phyloP scores from a whole-genome alignment of 2,113 vertebrate genomes.

The Mus musculus region DNA sequence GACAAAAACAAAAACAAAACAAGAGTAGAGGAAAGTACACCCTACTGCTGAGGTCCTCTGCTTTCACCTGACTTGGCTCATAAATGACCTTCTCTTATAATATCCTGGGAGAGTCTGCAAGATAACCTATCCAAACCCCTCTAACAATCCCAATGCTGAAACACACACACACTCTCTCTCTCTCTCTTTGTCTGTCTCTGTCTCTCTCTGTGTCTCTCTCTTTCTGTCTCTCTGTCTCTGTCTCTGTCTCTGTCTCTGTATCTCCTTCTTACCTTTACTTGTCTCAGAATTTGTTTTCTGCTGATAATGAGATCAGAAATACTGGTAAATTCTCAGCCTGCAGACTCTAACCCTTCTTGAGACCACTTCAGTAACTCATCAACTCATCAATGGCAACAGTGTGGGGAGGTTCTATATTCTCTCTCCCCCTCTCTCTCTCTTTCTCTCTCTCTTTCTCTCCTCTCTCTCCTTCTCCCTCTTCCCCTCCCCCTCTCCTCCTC shows the following conservation, averaged over 20 bases:
- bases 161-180: too few species aligned
- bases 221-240: background rate
- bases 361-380: too few species aligned
- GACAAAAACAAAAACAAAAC: too few species aligned
- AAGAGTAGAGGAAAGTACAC: background rate
- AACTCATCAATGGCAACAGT: too few species aligned
- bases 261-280: too few species aligned
- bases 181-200: background rate
- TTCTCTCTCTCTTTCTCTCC: background rate
- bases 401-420: too few species aligned
- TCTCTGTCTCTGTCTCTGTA: background rate
- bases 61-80: background rate
- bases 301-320: too few species aligned
- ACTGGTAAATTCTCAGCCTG: too few species aligned
- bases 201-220: background rate
- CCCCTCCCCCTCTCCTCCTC: background rate
- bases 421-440: too few species aligned
- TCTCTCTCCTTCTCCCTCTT: background rate
- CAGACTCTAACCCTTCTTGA: too few species aligned
- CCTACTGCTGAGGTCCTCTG: too few species aligned
- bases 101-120: background rate
- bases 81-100: background rate
- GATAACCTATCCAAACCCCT: background rate
- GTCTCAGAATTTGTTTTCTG: too few species aligned
- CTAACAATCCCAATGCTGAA: background rate